Percentiles rank a stretch among this genome's conserved stretches.
phyloP scores from a whole-genome alignment of 2,113 vertebrate genomes.

The Oxyruncus cristatus region DNA sequence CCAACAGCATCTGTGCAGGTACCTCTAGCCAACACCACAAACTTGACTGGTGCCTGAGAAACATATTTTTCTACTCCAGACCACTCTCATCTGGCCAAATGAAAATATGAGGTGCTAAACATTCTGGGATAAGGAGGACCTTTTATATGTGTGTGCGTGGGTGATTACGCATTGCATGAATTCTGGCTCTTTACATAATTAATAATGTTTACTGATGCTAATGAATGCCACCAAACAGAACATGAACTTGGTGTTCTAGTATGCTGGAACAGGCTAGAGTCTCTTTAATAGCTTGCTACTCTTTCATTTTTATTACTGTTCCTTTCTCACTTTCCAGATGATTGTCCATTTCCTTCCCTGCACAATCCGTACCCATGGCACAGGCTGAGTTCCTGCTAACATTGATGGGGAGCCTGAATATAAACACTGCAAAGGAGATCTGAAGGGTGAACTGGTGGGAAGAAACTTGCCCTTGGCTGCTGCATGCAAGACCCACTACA shows the following conservation, averaged over 20 bases:
- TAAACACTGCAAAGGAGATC: background rate
- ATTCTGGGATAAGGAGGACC: background rate
- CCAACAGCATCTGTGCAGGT: background rate
- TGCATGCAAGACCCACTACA: background rate
- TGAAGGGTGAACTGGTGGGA: background rate
- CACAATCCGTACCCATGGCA: background rate
- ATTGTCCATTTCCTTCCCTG: background rate
- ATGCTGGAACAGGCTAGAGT: background rate
- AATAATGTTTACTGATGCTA: background rate
- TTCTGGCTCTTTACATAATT: background rate
- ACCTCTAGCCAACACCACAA: background rate
- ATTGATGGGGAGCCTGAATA: rapidly evolving
- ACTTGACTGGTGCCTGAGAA: background rate
- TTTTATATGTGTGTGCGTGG: background rate
- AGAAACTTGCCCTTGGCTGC: conserved; percentile 1
- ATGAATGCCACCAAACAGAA: background rate
- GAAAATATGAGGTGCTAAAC: background rate
- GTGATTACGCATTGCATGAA: background rate
- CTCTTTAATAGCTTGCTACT: background rate
- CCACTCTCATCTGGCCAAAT: background rate
- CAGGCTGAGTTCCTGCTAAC: background rate
- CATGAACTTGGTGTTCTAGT: background rate
- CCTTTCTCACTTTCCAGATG: background rate
- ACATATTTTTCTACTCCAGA: background rate
- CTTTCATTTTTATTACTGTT: background rate